Evolutionary conservation across 2,888 invertebrate genomes (phyloP), one percentile per base, ranked within the genome.

Genomic region (Drosophila prolongata): DNA sequence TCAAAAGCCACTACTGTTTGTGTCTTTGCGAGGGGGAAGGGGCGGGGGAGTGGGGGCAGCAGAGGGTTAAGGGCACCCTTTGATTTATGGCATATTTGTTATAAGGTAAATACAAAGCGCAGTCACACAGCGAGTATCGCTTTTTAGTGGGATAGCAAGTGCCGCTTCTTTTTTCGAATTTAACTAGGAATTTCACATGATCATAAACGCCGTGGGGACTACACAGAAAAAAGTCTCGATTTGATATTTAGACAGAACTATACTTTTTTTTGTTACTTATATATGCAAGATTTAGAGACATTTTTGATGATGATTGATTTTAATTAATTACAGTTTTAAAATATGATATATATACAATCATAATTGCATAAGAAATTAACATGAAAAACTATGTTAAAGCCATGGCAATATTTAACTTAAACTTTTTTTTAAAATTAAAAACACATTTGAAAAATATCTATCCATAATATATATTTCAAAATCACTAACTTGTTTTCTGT

Each of bases 1-100:
- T 81, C 83, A 85, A 89, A 83, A 87, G 80, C 90, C 83, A 89
- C 88, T 90, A 89, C 89, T 88, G 87, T 74, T 85, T 82, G 67
- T 58, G 64, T 65, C 60, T 37, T 14, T 49, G 67, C 27, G n/a
- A 55, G 19, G 56, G 3, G 14, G 0, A 16, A 16, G 16, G 30
- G 14, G 0, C 13, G 46, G 37, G 19, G 1, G 1, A 10, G 24
- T 16, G 16, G n/a, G 35, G 6, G 40, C 2, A 10, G 16, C 13
- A 38, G 10, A 14, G 52, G 62, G 16, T n/a, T 27, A 37, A 54
- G 66, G 61, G 58, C 54, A 68, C 74, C 71, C 78, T 76, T 78
- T 87, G 85, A 85, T 85, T 87, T 87, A 85, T 87, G 82, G 75
- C 79, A 65, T 71, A 84, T 83, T 83, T 83, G 83, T 73, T 78